Evolutionary conservation across 2,113 vertebrate genomes (phyloP), one percentile per base, ranked within the genome.

Genomic region (Bubo bubo): DNA sequence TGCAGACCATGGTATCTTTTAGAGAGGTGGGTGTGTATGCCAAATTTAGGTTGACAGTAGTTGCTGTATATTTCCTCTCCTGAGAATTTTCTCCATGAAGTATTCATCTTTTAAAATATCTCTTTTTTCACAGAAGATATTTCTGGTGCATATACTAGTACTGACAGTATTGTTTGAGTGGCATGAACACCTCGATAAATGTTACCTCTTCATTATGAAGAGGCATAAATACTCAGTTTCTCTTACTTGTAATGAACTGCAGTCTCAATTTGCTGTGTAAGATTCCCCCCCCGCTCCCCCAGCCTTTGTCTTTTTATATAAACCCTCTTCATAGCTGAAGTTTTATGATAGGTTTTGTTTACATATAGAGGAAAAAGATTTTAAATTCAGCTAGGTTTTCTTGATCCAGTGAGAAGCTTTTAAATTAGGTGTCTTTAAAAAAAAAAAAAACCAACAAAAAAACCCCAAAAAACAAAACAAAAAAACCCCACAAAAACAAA

Each of bases 241-340:
- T 87, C 35, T 82, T 64, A 10, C 11, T 70, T 91, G 10, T 32
- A 55, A 6, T 41, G 52, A 72, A 15, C 41, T 66, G 14, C 10
- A 34, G 22, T 19, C 60, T 82, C 9, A 21, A 4, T 72, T 56
- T 73, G 15, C 23, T 43, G 15, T 60, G 16, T 62, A 58, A 47
- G n/a, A 34, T 43, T 20, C 4, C 1, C 0, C 4, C 5, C 32
- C 5, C 2, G 6, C 6, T 3, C 6, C 15, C 9, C 15, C 16
- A 15, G 15, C 43, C 5, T 34, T 64, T 47, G 20, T 1, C 1
- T 26, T 75, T 83, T 72, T 64, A 11, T 21, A 14, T 49, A 43
- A 91, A 49, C 5, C 21, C 10, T 72, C 59, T 59, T 88, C 16
- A 4, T 49, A 79, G 13, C 27, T 73, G 20, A 85, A 80, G 37